Evolutionary conservation across 2,888 invertebrate species (phyloP).

Genomic region (Tuberolachnus salignus): DNA sequence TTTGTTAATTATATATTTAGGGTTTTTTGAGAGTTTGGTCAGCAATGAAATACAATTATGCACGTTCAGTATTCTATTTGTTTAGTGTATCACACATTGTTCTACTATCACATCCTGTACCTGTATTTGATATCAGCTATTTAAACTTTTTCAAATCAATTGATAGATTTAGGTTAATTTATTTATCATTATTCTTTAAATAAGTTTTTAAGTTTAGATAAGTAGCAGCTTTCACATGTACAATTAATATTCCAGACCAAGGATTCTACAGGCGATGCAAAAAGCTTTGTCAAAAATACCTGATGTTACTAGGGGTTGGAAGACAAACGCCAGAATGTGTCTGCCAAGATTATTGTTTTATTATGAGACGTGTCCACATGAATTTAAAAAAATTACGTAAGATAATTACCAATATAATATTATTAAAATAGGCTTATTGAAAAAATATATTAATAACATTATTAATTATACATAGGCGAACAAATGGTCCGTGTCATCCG

Average conservation of each 20-base stretch:
- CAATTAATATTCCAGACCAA: conserved; percentile 61
- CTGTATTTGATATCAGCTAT: conserved; percentile 80
- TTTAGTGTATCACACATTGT: conserved; percentile 84
- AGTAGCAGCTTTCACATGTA: not conserved
- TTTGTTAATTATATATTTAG: conserved; percentile 60
- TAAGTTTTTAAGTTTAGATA: too few relatives aligned
- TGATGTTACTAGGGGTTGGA: conserved; percentile 69
- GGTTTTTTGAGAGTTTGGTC: conserved; percentile 75
- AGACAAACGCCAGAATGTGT: conserved; percentile 77
- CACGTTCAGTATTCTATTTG: conserved; percentile 75
- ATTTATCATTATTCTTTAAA: not conserved
- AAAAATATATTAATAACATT: too few relatives aligned
- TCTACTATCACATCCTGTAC: conserved; percentile 69
- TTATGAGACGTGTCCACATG: conserved; percentile 77
- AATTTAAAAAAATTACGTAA: conserved; percentile 62
- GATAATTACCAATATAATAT: not conserved
- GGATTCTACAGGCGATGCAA: conserved; percentile 65
- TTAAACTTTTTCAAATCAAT: conserved; percentile 81
- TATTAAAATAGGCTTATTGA: too few relatives aligned
- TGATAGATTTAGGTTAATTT: conserved; percentile 73
- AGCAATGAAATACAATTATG: conserved; percentile 70
- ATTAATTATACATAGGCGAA: not conserved
- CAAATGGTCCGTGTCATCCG: conserved; percentile 39
- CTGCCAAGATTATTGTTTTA: conserved; percentile 89
- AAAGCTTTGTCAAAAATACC: conserved; percentile 66